phyloP scores from a whole-genome alignment of 2,888 invertebrate genomes.

The Dynastes hyllus region DNA sequence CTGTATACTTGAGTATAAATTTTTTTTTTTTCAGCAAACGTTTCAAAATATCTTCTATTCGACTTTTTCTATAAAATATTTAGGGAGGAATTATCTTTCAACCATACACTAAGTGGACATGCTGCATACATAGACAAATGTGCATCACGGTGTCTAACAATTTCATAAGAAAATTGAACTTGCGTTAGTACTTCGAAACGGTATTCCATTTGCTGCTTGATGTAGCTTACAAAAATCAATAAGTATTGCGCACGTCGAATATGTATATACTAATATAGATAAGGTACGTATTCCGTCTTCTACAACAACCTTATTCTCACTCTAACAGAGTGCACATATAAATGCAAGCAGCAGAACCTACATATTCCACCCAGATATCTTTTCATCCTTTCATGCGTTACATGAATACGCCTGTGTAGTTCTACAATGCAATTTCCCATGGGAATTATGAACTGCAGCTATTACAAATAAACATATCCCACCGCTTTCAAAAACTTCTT shows the following conservation, averaged over 20 bases:
- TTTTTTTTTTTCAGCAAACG: too few relatives aligned
- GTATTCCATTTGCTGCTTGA: too few relatives aligned
- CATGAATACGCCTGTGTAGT: background rate
- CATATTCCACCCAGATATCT: background rate
- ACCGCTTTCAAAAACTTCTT: slow-evolving; percentile 8
- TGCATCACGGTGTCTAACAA: too few relatives aligned
- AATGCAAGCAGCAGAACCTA: background rate
- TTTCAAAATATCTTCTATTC: too few relatives aligned
- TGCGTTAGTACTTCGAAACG: too few relatives aligned
- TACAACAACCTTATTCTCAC: background rate
- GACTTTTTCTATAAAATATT: too few relatives aligned
- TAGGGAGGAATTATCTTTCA: too few relatives aligned
- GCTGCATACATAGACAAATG: too few relatives aligned
- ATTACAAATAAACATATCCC: background rate
- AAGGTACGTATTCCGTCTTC: background rate
- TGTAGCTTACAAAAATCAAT: too few relatives aligned
- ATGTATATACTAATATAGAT: background rate
- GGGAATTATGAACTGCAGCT: slow-evolving; percentile 6
- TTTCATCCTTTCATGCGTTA: background rate
- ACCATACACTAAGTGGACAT: too few relatives aligned
- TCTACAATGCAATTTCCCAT: background rate
- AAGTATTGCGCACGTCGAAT: background rate
- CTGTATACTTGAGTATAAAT: too few relatives aligned
- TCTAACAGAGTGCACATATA: background rate
- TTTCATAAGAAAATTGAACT: too few relatives aligned